Evolutionary conservation across 2,797 vertebrate species (phyloP), one percentile per base, ranked within the genome.

Genomic region (Myoxocephalus aenaeus): DNA sequence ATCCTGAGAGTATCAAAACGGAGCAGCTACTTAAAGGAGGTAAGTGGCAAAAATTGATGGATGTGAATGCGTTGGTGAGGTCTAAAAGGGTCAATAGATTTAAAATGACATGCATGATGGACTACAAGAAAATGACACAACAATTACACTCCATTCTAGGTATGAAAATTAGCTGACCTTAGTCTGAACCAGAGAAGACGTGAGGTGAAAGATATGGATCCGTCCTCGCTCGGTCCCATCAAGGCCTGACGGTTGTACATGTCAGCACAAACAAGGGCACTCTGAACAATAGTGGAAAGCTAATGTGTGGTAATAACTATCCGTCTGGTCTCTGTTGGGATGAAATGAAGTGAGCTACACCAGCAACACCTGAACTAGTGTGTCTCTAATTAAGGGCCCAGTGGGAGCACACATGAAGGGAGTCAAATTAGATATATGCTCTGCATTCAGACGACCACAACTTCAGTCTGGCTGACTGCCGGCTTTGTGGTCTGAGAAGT

Each of bases 91-190:
- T 70, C 38, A 27, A 17, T n/a, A 1, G 25, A 66, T 62, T 78
- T 75, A 44, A 62, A 57, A 36, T 70, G 8, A 75, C 58, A 63
- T 67, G 15, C 44, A 54, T 58, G 54, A 79, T 68, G 51, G 58
- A 71, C 71, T 54, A 42, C 1, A 10, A 50, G 17, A 5, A 61
- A 66, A 53, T 11, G 3, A 79, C 29, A 46, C 12, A 72, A 58
- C 32, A 48, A n/a, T 48, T 63, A 17, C 7, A 50, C 18, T 73
- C 5, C 17, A 48, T 38, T 56, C 40, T 13, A 11, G 34, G 14
- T 53, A 36, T 82, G 61, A 56, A 66, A 65, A 53, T 36, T 58
- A 61, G 58, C 27, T 50, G 65, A 75, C 53, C 18, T 61, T 61
- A 22, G 25, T 18, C 63, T 63, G 25, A 36, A 4, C 65, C 70